Conservation (phyloP, 2,888 invertebrate species). For the Coelinius sp. region DNA sequence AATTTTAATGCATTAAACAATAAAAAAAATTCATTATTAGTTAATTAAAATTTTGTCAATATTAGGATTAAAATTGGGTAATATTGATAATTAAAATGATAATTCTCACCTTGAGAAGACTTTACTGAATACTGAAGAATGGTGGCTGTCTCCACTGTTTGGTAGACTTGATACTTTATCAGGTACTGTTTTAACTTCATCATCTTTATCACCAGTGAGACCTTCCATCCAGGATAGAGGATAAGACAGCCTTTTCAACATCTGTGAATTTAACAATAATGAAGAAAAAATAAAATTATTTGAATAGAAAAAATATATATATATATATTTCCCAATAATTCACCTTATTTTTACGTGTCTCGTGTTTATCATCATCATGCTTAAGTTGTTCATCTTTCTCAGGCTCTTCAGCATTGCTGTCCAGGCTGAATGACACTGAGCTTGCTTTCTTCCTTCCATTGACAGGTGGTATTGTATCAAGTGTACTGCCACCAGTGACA, state of each 20-base stretch:
- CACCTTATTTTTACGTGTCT: slow-evolving; percentile 84
- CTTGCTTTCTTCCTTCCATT: slow-evolving; percentile 79
- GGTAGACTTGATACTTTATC: slow-evolving; percentile 75
- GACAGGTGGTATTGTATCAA: slow-evolving; percentile 67
- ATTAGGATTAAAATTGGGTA: too few species aligned
- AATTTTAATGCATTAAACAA: slow-evolving; percentile 33
- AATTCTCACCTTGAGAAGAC: slow-evolving; percentile 89
- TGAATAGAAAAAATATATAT: not conserved
- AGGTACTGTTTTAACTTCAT: slow-evolving; percentile 73
- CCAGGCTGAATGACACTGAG: slow-evolving; percentile 81
- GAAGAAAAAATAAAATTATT: slow-evolving; percentile 15
- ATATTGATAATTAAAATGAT: slow-evolving; percentile 42
- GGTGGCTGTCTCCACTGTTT: slow-evolving; percentile 76
- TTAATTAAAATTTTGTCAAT: slow-evolving; percentile 46
- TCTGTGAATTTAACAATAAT: slow-evolving; percentile 73
- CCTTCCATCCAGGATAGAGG: slow-evolving; percentile 94
- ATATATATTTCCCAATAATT: slow-evolving; percentile 15
- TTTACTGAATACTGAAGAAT: slow-evolving; percentile 88
- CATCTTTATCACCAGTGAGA: slow-evolving; percentile 82
- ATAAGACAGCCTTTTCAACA: slow-evolving; percentile 92
- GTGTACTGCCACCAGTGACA: slow-evolving; percentile 76
- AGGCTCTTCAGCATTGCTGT: slow-evolving; percentile 72
- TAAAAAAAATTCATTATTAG: slow-evolving; percentile 32
- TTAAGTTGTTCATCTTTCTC: slow-evolving; percentile 73
- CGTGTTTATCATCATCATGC: slow-evolving; percentile 72